Conservation (phyloP, 1,140 invertebrate species). For the Calycopis cecrops region DNA sequence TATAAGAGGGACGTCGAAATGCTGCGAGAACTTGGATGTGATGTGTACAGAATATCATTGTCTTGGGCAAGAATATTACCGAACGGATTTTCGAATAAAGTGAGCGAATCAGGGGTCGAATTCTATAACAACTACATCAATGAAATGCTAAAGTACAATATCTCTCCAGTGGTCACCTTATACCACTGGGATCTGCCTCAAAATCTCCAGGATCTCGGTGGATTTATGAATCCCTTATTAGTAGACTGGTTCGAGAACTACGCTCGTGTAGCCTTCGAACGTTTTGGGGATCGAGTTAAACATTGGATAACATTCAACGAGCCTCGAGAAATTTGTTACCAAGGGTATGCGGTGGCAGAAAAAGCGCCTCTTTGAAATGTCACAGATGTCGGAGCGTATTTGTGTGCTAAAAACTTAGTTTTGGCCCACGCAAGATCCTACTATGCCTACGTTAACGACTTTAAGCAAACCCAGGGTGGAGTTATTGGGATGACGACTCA, state of each 20-base stretch:
- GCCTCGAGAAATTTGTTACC: slow-evolving; percentile 46
- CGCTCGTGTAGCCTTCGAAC: slow-evolving; percentile 57
- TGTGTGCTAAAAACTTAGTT: slow-evolving; percentile 72
- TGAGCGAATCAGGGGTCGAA: slow-evolving; percentile 68
- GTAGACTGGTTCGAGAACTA: slow-evolving; percentile 72
- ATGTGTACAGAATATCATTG: slow-evolving; percentile 77
- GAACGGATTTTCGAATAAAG: slow-evolving; percentile 61
- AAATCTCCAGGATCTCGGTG: slow-evolving; percentile 41
- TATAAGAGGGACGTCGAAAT: slow-evolving; percentile 47
- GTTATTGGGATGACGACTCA: slow-evolving; percentile 76
- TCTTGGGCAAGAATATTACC: slow-evolving; percentile 78
- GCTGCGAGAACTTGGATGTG: slow-evolving; percentile 41
- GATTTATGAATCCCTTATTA: slow-evolving; percentile 39
- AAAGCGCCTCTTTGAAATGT: slow-evolving; percentile 53
- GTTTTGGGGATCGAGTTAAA: slow-evolving; percentile 64
- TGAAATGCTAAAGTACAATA: slow-evolving; percentile 44
- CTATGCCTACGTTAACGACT: slow-evolving; percentile 44
- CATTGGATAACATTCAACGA: slow-evolving; percentile 71
- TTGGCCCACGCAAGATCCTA: slow-evolving; percentile 76
- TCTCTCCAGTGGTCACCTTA: slow-evolving; percentile 53
- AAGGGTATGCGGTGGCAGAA: slow-evolving; percentile 40
- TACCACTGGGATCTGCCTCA: slow-evolving; percentile 52
- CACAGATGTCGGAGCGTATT: slow-evolving; percentile 59
- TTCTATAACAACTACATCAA: slow-evolving; percentile 78
- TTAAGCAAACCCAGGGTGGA: slow-evolving; percentile 28